Base-by-base conservation (phyloP, 2,113 vertebrate species). In the Sceloporus undulatus region DNA sequence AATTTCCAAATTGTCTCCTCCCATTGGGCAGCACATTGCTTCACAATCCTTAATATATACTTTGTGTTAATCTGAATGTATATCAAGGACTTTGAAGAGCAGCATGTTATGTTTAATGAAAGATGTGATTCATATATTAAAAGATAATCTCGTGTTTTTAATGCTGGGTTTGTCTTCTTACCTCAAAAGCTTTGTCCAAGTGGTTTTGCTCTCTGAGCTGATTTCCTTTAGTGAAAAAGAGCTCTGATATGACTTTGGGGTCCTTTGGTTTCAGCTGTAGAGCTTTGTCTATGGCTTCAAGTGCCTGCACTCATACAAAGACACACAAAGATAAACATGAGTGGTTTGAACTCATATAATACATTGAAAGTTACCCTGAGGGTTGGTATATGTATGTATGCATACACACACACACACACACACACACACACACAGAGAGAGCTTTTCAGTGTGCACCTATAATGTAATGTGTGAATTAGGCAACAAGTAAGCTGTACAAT, bases 171-270 rank as follows among this genome's bases (percentile, higher is more conserved):
- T 23, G 5, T 80, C 5, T 62, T 16, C 71, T 29, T 96, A 99
- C 98, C 98, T 99, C 95, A 0, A 98, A 98, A 91, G 98, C 98
- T 92, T 95, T 95, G 90, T 98, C 97, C 87, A 98, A 96, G 90
- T 96, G 97, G 93, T 98, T 98, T 93, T 98, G 98, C 93, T 99
- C 98, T 93, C 98, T 95, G 68, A 98, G 96, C 85, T 98, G 98
- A 94, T 99, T 99, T 94, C 98, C 98, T 97, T 98, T 98, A 71
- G 98, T 98, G 93, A 99, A 99, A 90, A 98, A 96, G 29, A 99
- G 97, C 93, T 99, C 98, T 76, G 98, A 98, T 89, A 95, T 94
- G 65, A 98, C 95, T 80, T 97, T 97, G 1, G 97, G 94, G 89
- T 99, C 98, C 94, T 95, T 95, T 95, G 98, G 97, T 92, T 98